Evolutionary conservation across 1,140 invertebrate species (phyloP).

Genomic region (Heliconius melpomene): DNA sequence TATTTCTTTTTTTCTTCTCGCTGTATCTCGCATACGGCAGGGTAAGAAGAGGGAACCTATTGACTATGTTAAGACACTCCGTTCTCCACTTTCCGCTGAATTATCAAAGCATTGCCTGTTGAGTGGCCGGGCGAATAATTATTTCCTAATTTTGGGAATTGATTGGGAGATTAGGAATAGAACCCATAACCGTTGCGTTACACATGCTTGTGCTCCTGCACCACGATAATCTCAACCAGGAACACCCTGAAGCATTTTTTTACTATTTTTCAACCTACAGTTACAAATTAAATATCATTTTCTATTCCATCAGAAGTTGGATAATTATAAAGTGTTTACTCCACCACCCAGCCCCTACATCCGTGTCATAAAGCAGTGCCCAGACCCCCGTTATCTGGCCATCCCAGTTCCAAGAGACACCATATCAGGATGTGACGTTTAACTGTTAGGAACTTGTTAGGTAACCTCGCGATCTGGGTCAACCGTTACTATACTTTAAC

Average conservation of each 20-base stretch:
- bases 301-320: neutral
- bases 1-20: no score
- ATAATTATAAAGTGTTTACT: neutral
- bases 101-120: no score
- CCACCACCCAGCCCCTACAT: constrained; percentile 27
- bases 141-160: no score
- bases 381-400: constrained; percentile 65
- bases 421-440: constrained; percentile 66
- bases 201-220: no score
- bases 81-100: no score
- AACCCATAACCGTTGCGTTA: neutral
- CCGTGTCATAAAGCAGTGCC: constrained; percentile 52
- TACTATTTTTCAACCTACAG: neutral
- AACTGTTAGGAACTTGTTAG: constrained; percentile 65
- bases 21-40: no score
- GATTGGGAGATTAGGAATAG: no score
- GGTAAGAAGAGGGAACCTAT: no score
- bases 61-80: no score
- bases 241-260: no score
- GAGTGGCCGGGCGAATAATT: no score
- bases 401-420: constrained; percentile 64
- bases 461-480: constrained; percentile 62
- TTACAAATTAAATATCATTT: neutral
- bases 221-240: no score
- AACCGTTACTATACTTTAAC: constrained; percentile 64